Evolutionary conservation across 2,888 invertebrate species (phyloP).

Genomic region (Azorinus chamasolen): DNA sequence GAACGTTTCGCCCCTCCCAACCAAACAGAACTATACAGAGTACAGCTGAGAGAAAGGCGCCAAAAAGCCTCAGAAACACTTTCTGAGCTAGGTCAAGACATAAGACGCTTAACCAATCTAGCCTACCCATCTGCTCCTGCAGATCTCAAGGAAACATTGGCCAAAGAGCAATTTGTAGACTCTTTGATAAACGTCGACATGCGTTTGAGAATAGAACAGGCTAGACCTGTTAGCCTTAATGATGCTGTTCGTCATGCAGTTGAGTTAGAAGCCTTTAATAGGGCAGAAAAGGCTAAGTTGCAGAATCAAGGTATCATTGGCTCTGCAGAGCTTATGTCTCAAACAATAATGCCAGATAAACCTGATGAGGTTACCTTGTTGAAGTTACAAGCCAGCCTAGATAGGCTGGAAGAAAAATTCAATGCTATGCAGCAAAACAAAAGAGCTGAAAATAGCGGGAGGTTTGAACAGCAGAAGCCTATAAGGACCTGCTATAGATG

Average conservation of each 20-base stretch:
- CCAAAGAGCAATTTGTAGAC: no score
- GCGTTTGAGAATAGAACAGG: slow-evolving; percentile 1
- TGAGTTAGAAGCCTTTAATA: slow-evolving; percentile 3
- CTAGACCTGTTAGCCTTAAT: neutral
- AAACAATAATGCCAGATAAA: no score
- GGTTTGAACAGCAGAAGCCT: no score
- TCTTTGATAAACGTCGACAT: neutral
- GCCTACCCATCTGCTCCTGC: slow-evolving; percentile 11
- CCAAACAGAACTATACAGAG: slow-evolving; percentile 6
- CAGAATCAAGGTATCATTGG: no score
- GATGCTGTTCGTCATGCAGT: slow-evolving; percentile 7
- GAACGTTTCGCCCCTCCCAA: no score
- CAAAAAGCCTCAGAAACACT: slow-evolving; percentile 3
- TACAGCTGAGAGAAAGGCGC: slow-evolving; percentile 8
- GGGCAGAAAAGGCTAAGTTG: slow-evolving; percentile 3
- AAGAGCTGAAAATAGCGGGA: no score
- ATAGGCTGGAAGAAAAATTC: no score
- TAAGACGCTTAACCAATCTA: slow-evolving; percentile 6
- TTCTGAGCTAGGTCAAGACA: slow-evolving; percentile 15
- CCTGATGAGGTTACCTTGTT: no score
- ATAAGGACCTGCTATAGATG: neutral
- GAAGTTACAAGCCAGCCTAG: no score
- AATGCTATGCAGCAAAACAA: no score
- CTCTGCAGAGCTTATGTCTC: no score
- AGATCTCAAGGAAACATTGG: no score